Base-by-base conservation (phyloP, 2,888 invertebrate species). In the Tachina fera region DNA sequence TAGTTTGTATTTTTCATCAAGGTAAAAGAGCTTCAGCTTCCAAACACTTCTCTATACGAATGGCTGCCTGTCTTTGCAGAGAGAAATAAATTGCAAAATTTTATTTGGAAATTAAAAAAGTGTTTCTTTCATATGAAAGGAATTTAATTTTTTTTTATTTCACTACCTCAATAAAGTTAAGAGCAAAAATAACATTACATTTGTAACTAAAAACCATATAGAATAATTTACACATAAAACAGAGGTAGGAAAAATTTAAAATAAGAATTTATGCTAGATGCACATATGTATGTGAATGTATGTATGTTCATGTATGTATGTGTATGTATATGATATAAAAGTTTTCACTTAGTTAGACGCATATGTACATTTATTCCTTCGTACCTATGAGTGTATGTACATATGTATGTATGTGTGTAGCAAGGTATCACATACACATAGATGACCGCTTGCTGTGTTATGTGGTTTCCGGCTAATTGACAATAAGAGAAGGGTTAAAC, bases 401-500 rank as follows among this genome's bases (percentile, higher is more conserved):
- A 10, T 49, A 16, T 60, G 6, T 9, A 22, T 39, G 13, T 11
- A 6, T 58, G 49, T 58, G 0, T 67, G 49, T 58, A 13, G 6
- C 41, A 58, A 60, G 65, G 77, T 77, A 78, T 70, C 53, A 83
- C 77, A 71, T 31, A 58, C 58, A 58, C 58, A 31, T 60, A 72
- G 60, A 72, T 72, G 72, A 78, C 77, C 78, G 85, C 85, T 82
- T 82, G 76, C 85, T 82, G 85, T 84, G 86, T 84, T 82, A 72
- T 87, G 89, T 85, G 88, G 87, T 90, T 90, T 84, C 88, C 89
- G 87, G 87, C 89, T 91, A 92, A 92, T 92, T 92, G 91, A 91
- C 88, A 90, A 87, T 88, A 76, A 88, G 89, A 89, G 88, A 88
- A 89, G 88, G 88, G 87, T 87, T 87, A 87, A 85, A 61, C 81